Evolutionary conservation across 2,113 vertebrate genomes (phyloP), one percentile per base, ranked within the genome.

Genomic region (Odocoileus virginianus): DNA sequence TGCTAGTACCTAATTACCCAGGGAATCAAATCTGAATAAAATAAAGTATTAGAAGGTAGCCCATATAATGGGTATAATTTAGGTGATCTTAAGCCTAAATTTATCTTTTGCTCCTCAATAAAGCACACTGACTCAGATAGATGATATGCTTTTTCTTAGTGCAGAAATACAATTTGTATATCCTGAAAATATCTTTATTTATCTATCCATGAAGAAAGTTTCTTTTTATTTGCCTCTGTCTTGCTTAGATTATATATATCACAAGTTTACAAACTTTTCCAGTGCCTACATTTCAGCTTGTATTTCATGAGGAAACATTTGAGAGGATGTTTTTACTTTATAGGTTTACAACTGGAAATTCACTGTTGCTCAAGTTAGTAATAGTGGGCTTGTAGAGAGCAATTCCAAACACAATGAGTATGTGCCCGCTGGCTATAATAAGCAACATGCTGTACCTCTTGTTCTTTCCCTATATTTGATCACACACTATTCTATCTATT

Each of bases 271-370:
- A 96, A 1, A 95, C 83, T 93, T 93, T 87, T 87, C 86, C 25
- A 89, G 0, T 92, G 87, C 84, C 45, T 67, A 86, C 36, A 93
- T 89, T 91, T 94, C 86, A 71, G 36, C 36, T 74, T 84, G 19
- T 19, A 93, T 52, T 85, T 86, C 78, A 88, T 40, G 25, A 47
- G 58, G 30, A 79, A 97, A 30, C 58, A 95, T 55, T 36, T 89
- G 57, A 92, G 86, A 91, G 60, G 94, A 45, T 57, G 3, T 54
- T 91, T 97, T 93, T 58, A 84, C 88, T 81, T 86, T 71, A 79
- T 12, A 83, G 55, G 28, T 50, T 89, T 79, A 85, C 50, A 83
- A 36, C 89, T 71, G 88, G 21, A 33, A 93, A 91, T 87, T 93
- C 54, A 89, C 11, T 60, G 16, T 60, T 87, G 64, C 36, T 74